Evolutionary conservation across 23 tunicate genomes (phyloP), one percentile per base, ranked within the genome.

Genomic region (Trididemnum miniatum): DNA sequence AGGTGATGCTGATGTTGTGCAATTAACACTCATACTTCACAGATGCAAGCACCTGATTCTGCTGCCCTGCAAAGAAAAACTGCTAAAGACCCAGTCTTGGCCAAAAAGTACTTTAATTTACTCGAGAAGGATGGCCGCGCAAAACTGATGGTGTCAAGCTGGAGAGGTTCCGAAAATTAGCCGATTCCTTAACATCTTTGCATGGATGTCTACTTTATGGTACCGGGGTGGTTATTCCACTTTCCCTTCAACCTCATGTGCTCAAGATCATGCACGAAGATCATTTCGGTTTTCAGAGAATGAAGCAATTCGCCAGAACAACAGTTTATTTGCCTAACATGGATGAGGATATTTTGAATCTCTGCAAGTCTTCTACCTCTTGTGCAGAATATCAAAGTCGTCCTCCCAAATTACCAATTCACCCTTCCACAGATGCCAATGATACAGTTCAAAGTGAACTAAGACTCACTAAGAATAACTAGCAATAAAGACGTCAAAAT

Each of bases 201-300:
- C 54, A 82, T 71, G 79, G 79, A 82, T 82, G 86, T 82, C 44
- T 71, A 22, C 51, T 71, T 9, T 82, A 82, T 51, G 69, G 86
- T 28, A 26, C 79, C 20, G 33, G 86, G 34, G 50, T 51, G 20
- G 86, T 82, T 29, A 71, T 82, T 3, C 86, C n/a, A n/a, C n/a
- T n/a, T n/a, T n/a, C n/a, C n/a, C 62, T n/a, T 36, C 59, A 79
- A 32, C 1, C 20, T 31, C 20, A 31, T 2, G 38, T 69, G 22
- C 36, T 69, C 25, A 34, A 69, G 20, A 4, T 69, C 3, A 27
- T 69, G 35, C 75, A 69, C 31, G 20, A 12, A 9, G 75, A 24
- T 4, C 75, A 69, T 31, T 69, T 69, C 22, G 75, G 75, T 37
- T 27, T 69, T 15, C 26, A 69, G 28, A 30, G 7, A 34, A 69